phyloP scores from a whole-genome alignment of 2,797 vertebrate species.

The Aythya fuligula region DNA sequence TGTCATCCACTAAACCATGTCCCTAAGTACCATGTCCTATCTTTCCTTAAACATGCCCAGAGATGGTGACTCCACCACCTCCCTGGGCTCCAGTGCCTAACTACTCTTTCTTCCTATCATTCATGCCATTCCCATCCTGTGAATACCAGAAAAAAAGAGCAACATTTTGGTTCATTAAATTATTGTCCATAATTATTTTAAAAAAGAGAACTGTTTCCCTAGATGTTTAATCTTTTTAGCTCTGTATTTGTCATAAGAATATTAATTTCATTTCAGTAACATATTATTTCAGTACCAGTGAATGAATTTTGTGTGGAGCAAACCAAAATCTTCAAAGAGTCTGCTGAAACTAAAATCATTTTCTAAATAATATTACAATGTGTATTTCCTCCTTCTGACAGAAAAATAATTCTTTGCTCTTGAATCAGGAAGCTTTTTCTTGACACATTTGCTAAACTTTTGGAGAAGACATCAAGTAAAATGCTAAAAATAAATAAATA shows the following conservation, averaged over 20 bases:
- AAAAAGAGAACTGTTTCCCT: background rate
- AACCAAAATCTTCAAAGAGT: background rate
- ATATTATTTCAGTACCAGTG: background rate
- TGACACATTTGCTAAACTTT: background rate
- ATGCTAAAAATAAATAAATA: background rate
- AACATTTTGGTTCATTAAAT: background rate
- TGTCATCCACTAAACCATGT: too few relatives aligned
- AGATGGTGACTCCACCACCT: too few relatives aligned
- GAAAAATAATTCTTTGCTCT: background rate
- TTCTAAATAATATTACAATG: background rate
- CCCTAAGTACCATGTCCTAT: too few relatives aligned
- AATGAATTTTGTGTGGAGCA: background rate
- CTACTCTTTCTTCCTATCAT: background rate
- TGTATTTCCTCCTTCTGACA: background rate
- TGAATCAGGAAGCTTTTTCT: background rate
- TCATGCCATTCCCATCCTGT: background rate
- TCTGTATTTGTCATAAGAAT: background rate
- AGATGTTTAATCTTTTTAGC: background rate
- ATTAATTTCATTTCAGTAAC: background rate
- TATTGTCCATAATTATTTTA: background rate
- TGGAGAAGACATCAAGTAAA: background rate
- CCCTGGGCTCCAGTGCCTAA: too few relatives aligned
- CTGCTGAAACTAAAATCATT: background rate
- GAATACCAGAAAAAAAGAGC: background rate
- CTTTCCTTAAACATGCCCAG: too few relatives aligned